Evolutionary conservation across 2,113 vertebrate species (phyloP).

Genomic region (Plectropomus leopardus): DNA sequence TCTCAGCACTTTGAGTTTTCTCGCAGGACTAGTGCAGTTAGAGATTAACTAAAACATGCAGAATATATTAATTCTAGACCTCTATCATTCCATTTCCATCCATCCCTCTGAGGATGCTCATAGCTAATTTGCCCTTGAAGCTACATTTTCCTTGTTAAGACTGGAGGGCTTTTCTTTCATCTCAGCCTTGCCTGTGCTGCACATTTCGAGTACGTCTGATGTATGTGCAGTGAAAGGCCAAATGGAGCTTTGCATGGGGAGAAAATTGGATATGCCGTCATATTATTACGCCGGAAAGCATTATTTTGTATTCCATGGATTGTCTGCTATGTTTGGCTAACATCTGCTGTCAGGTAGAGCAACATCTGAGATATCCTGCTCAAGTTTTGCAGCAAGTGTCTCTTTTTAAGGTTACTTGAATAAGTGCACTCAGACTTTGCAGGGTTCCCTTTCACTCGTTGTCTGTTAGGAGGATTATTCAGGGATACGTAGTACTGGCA

Average conservation of each 20-base stretch:
- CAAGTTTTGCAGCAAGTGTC: constrained; percentile 6
- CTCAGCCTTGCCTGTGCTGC: constrained; percentile 59
- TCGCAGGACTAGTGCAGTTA: constrained; percentile 45
- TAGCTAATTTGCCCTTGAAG: constrained; percentile 80
- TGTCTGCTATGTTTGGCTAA: constrained; percentile 36
- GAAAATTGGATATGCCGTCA: constrained; percentile 44
- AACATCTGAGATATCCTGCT: neutral
- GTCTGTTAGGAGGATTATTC: neutral
- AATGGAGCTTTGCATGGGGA: constrained; percentile 60
- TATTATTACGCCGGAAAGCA: constrained; percentile 27
- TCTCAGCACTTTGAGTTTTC: constrained; percentile 47
- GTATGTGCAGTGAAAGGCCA: constrained; percentile 63
- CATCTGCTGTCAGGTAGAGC: constrained; percentile 7
- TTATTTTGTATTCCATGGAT: constrained; percentile 29
- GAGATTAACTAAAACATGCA: constrained; percentile 74
- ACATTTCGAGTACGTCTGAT: constrained; percentile 64
- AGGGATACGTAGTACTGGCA: neutral
- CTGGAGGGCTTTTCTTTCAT: constrained; percentile 81
- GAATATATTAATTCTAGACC: constrained; percentile 69
- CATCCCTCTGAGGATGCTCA: constrained; percentile 76
- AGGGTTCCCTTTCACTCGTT: neutral
- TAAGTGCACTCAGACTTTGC: constrained; percentile 3
- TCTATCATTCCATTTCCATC: constrained; percentile 70
- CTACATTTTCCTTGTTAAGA: constrained; percentile 76
- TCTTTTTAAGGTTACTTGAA: constrained; percentile 12